Evolutionary conservation across 2,113 vertebrate species (phyloP), one percentile per base, ranked within the genome.

Genomic region (Heterotis niloticus): DNA sequence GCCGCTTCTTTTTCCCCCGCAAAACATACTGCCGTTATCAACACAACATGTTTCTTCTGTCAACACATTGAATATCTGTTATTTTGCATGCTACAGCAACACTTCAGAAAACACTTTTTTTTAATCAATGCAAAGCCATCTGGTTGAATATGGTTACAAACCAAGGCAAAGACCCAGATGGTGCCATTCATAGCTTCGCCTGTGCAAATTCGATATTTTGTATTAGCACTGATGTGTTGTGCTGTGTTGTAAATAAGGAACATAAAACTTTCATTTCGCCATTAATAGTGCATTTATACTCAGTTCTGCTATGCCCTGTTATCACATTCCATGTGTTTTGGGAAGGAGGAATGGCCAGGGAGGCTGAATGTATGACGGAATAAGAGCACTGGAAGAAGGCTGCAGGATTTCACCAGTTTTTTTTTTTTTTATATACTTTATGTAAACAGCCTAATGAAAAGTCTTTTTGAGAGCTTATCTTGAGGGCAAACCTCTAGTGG

Each of bases 101-200:
- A 74, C 71, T 74, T 26, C n/a, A 24, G 71, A 44, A 74, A 74
- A 74, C 71, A 28, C 71, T 52, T 23, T 52, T 44, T 52, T 28
- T 54, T 7, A 44, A 13, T 23, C 54, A 26, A n/a, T 74, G 71
- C 57, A 59, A 28, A 17, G 71, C 71, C 71, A 74, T 74, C 71
- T 74, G 71, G 54, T 74, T 59, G 16, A 51, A 57, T 74, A 74
- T 74, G 71, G 71, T 57, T 74, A 74, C 71, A 74, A 74, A 74
- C 56, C 71, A 74, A 74, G 71, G 54, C 71, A 57, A 24, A 74
- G 71, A 74, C 82, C 86, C 88, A 91, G 85, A 89, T 90, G 86
- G 86, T 81, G 82, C 75, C 82, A 82, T 86, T 88, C 88, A 85
- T 83, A 84, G 85, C 79, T 86, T 57, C 44, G 54, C 52, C 71